Base-by-base conservation (phyloP, 2,888 invertebrate species). In the Tiliacea citrago region DNA sequence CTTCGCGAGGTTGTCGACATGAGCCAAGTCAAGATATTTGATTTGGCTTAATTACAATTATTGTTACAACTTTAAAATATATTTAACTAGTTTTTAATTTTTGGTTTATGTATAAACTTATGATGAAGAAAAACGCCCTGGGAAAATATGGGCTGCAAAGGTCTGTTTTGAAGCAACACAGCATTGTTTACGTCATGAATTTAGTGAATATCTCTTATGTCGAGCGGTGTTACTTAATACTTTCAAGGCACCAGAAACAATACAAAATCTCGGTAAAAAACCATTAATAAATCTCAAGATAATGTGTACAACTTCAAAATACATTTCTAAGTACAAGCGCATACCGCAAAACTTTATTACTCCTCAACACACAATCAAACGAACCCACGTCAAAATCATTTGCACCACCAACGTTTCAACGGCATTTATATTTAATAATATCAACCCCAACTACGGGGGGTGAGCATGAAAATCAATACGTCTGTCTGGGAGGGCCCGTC, bases 371-470 rank as follows among this genome's bases (percentile, higher is more conserved):
- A 70, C 62, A 81, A 73, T 66, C 63, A 70, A 61, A 45, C 13
- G 35, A 58, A 76, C 75, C 75, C 78, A 73, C 71, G 65, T 86
- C 86, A 84, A 86, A 83, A 84, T 76, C 80, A 82, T 81, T 82
- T 79, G 78, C 87, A 81, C 86, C 86, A 82, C 83, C 87, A 87
- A 90, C 90, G 91, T 93, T 93, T 93, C 93, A 90, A 86, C 92
- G 91, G 90, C 93, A 93, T 95, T 94, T 94, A 94, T 94, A 94
- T 95, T 95, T 94, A 94, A 95, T 94, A 95, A 94, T 91, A 93
- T 91, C 91, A 82, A 90, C 86, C 91, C 92, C 92, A 91, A 89
- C 89, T 90, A 85, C 70, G 55, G 91, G 69, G 91, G 92, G 89
- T 88, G 86, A 87, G 84, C 83, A 88, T 92, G 92, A 94, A 94